Evolutionary conservation across 2,888 invertebrate genomes (phyloP).

Genomic region (Dicyrtomina minuta): DNA sequence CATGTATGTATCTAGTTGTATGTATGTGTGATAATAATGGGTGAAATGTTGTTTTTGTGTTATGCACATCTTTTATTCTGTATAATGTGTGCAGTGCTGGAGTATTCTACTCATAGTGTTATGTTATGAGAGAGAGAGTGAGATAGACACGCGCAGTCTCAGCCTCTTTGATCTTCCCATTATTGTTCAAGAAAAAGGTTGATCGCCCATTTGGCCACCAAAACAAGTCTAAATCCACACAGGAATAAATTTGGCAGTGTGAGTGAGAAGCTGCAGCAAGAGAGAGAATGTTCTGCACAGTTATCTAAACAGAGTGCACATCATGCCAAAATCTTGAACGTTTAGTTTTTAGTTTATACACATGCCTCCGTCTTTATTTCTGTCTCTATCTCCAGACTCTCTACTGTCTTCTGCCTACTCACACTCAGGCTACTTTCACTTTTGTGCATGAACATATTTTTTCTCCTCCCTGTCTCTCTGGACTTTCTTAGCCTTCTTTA

Average conservation of each 20-base stretch:
- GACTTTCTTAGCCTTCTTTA: slow-evolving; percentile 10
- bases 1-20: too few relatives aligned
- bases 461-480: slow-evolving; percentile 26
- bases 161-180: too few relatives aligned
- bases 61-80: too few relatives aligned
- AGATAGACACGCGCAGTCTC: too few relatives aligned
- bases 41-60: too few relatives aligned
- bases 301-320: slow-evolving; percentile 3
- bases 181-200: neutral
- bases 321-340: slow-evolving; percentile 13
- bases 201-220: slow-evolving; percentile 30
- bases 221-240: slow-evolving; percentile 20
- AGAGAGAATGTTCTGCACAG: neutral
- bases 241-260: slow-evolving; percentile 31
- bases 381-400: neutral
- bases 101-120: neutral
- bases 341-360: too few relatives aligned
- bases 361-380: neutral
- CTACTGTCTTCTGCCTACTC: neutral
- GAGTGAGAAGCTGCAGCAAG: too few relatives aligned
- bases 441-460: slow-evolving; percentile 11
- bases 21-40: too few relatives aligned
- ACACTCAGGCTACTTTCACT: neutral
- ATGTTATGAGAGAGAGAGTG: neutral
- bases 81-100: too few relatives aligned